Evolutionary conservation across 1,140 invertebrate species (phyloP), one percentile per base, ranked within the genome.

Genomic region (Agrilus planipennis): DNA sequence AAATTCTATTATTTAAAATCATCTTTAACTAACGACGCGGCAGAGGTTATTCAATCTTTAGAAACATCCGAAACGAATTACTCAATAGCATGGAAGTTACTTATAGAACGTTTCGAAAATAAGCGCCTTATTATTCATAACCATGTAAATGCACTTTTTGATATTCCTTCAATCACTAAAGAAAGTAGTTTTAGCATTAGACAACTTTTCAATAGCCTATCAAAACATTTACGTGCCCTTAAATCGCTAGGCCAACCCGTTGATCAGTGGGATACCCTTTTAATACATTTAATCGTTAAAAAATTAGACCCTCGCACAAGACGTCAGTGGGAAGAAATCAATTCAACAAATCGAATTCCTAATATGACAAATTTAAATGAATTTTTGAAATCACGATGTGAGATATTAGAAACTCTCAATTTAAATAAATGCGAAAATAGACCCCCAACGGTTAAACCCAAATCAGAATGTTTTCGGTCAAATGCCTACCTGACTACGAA

Each of bases 91-190:
- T 60, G 56, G 55, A 41, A 54, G 5, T 29, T 57, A 15, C 45
- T 65, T 19, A 53, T 53, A 27, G 41, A 52, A 12, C 45, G 58
- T 12, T 67, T 54, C 35, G 53, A 63, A 7, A 60, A 60, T 40
- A 55, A 55, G 40, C 14, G 53, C 28, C 18, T 60, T 27, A 57
- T 58, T 16, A 43, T 60, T 12, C 49, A 55, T 23, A 51, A 52
- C 12, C 54, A 64, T 39, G 50, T 62, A 10, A 51, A 55, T 28
- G 42, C 46, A 29, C 40, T 62, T 19, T 54, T 52, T 44, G 34
- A 50, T 21, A 44, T 54, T 32, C 46, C 31, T 14, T 34, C 25
- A 23, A 27, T 57, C 9, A 17, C 18, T n/a, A 53, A 41, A 32
- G 49, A 56, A 39, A 50, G 48, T 0, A 25, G 39, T 10, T 9